phyloP scores from a whole-genome alignment of 1,140 invertebrate species.

The Drosophila nasuta region DNA sequence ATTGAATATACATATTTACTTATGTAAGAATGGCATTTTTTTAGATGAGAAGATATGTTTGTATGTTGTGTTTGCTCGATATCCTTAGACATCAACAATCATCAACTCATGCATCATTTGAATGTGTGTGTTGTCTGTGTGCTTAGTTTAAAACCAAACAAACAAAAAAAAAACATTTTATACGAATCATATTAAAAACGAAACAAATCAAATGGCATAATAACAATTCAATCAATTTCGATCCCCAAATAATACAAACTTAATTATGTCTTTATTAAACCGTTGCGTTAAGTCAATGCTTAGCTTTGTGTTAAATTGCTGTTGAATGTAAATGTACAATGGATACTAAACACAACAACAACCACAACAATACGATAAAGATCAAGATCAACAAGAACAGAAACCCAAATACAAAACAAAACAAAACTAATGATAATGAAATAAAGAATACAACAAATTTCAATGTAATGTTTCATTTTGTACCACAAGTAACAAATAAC shows the following conservation, averaged over 20 bases:
- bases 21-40: constrained; percentile 34
- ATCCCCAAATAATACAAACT: constrained; percentile 19
- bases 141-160: constrained; percentile 26
- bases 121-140: constrained; percentile 14
- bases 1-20: constrained; percentile 14
- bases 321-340: constrained; percentile 84
- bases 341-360: constrained; percentile 65
- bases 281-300: constrained; percentile 68
- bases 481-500: not conserved
- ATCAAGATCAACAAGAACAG: constrained; percentile 55
- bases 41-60: not conserved
- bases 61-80: not conserved
- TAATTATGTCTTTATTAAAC: constrained; percentile 34
- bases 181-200: constrained; percentile 35
- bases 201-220: constrained; percentile 24
- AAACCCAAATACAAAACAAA: constrained; percentile 58
- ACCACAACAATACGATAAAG: constrained; percentile 42
- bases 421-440: constrained; percentile 72
- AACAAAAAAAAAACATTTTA: constrained; percentile 19
- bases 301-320: constrained; percentile 85
- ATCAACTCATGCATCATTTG: constrained; percentile 17
- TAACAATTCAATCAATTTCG: constrained; percentile 25
- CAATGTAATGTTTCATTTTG: constrained; percentile 19
- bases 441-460: constrained; percentile 80
- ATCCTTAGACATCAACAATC: constrained; percentile 23